phyloP scores from a whole-genome alignment of 2,113 vertebrate species.

The Oncorhynchus kisutch region DNA sequence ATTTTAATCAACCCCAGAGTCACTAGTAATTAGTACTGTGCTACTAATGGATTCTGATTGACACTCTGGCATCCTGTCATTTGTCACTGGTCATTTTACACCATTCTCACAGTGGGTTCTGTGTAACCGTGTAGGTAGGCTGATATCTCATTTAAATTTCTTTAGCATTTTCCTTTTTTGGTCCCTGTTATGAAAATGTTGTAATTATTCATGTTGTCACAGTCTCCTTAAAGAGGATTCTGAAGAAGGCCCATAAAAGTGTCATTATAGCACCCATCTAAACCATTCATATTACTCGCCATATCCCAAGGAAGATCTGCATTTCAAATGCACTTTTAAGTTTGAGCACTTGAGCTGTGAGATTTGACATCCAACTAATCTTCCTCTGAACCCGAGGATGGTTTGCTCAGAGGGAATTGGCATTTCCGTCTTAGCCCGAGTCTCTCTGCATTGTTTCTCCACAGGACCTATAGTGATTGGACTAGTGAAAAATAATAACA shows the following conservation, averaged over 20 bases:
- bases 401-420: conserved; percentile 52
- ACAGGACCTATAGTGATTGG: conserved; percentile 61
- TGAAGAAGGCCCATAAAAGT: conserved; percentile 11
- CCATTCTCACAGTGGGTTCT: conserved; percentile 7
- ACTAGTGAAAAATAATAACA: conserved; percentile 65
- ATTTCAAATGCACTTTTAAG: background rate
- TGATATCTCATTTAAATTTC: too few species aligned
- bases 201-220: conserved; percentile 8
- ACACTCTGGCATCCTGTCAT: conserved; percentile 50
- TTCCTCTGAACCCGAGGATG: conserved; percentile 24
- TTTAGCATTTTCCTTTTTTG: background rate
- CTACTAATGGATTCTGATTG: conserved; percentile 68
- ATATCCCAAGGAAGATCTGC: conserved; percentile 20
- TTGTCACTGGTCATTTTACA: conserved; percentile 34
- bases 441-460: conserved; percentile 58
- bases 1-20: conserved; percentile 72
- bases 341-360: conserved; percentile 35
- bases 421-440: conserved; percentile 53
- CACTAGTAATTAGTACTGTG: conserved; percentile 65
- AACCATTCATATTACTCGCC: conserved; percentile 14
- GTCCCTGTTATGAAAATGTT: background rate
- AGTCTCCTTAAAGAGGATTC: conserved; percentile 20
- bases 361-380: conserved; percentile 56
- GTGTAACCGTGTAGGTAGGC: conserved; percentile 11
- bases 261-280: conserved; percentile 15